phyloP scores from a whole-genome alignment of 2,797 vertebrate species.

The Remorina albescens region DNA sequence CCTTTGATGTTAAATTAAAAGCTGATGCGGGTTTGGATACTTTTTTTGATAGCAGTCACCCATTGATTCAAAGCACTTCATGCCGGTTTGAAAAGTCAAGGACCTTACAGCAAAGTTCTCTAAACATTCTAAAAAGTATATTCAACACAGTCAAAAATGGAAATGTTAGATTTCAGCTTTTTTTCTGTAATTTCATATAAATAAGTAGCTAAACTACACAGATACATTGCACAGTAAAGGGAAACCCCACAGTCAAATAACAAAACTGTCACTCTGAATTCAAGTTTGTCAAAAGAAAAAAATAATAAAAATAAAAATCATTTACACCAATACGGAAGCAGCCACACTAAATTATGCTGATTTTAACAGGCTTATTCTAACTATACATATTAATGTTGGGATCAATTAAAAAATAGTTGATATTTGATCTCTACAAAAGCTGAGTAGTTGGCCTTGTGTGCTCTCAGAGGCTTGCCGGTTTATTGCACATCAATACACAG shows the following conservation, averaged over 20 bases:
- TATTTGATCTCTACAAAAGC: slow-evolving; percentile 18
- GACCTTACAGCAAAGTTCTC: not conserved
- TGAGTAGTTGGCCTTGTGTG: slow-evolving; percentile 20
- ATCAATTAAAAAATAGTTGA: slow-evolving; percentile 1
- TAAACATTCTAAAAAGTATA: not conserved
- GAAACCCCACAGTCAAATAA: slow-evolving; percentile 2
- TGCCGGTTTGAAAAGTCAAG: not conserved
- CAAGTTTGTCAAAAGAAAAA: not conserved
- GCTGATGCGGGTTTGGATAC: not conserved
- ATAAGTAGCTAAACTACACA: slow-evolving; percentile 42
- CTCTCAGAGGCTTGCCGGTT: slow-evolving; percentile 32
- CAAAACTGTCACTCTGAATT: slow-evolving; percentile 22
- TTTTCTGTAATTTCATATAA: slow-evolving; percentile 32
- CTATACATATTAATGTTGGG: not conserved
- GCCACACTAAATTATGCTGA: not conserved
- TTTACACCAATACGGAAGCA: not conserved
- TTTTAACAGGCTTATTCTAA: not conserved
- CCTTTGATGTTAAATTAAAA: slow-evolving; percentile 18
- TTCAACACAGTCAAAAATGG: not conserved
- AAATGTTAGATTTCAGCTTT: slow-evolving; percentile 3
- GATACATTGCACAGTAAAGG: slow-evolving; percentile 2
- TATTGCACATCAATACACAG: slow-evolving; percentile 27
- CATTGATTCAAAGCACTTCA: not conserved
- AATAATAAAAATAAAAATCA: not conserved
- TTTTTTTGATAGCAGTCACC: not conserved